Conservation (phyloP, 2,113 vertebrate species). For the Thunnus maccoyii region DNA sequence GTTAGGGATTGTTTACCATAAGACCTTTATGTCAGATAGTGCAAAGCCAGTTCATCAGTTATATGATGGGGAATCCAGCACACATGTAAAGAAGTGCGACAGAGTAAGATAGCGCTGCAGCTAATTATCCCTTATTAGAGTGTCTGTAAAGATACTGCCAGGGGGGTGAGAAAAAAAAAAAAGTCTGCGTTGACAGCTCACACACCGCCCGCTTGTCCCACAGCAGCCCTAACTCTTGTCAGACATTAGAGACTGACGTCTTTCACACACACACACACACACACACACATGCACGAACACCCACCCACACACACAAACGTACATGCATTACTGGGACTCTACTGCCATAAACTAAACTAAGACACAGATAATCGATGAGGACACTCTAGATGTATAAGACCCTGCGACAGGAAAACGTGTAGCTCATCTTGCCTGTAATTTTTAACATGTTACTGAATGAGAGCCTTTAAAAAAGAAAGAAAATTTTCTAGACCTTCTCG, state of each 20-base stretch:
- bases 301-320: slow-evolving; percentile 13
- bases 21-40: slow-evolving; percentile 27
- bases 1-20: slow-evolving; percentile 24
- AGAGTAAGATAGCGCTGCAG: slow-evolving; percentile 50
- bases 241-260: slow-evolving; percentile 74
- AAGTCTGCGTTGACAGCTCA: slow-evolving; percentile 79
- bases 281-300: slow-evolving; percentile 2
- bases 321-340: slow-evolving; percentile 34
- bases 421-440: neutral
- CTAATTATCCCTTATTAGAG: slow-evolving; percentile 75
- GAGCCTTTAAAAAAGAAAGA: neutral
- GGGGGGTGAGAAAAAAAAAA: slow-evolving; percentile 44
- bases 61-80: slow-evolving; percentile 17
- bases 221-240: slow-evolving; percentile 73
- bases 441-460: slow-evolving; percentile 8
- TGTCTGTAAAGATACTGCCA: slow-evolving; percentile 72
- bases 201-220: slow-evolving; percentile 71
- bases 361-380: slow-evolving; percentile 19
- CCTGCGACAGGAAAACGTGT: neutral
- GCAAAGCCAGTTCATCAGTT: slow-evolving; percentile 31
- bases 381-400: slow-evolving; percentile 3
- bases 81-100: slow-evolving; percentile 42
- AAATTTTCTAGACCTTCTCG: neutral
- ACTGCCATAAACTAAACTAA: slow-evolving; percentile 36
- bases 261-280: slow-evolving; percentile 52